Conservation (phyloP, 1,140 invertebrate genomes). For the Bombus soroeensis region DNA sequence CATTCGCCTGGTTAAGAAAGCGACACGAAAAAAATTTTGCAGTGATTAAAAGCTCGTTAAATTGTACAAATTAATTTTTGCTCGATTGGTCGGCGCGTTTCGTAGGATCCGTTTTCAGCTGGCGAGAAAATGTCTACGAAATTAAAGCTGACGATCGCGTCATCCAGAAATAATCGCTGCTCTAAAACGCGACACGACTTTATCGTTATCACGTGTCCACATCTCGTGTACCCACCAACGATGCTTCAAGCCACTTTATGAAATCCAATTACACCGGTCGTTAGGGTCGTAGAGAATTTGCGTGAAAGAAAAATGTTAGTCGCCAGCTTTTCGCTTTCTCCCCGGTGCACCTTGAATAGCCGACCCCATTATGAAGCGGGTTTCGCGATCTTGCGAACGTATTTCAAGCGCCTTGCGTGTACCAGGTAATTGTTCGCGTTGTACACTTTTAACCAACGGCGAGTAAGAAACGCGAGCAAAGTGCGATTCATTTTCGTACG, state of each 20-base stretch:
- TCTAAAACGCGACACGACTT: constrained; percentile 16
- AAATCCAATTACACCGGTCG: constrained; percentile 33
- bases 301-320: background rate
- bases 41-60: constrained; percentile 20
- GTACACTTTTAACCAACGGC: no score
- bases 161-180: constrained; percentile 15
- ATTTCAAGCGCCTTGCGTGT: background rate
- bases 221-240: constrained; percentile 3
- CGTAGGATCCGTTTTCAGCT: background rate
- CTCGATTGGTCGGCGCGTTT: background rate
- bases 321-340: constrained; percentile 22
- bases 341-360: background rate
- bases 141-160: background rate
- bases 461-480: no score
- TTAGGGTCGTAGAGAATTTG: constrained; percentile 41
- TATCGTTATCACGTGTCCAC: constrained; percentile 18
- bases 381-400: background rate
- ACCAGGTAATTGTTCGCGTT: background rate
- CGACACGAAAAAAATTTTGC: background rate
- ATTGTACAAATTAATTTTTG: constrained; percentile 17
- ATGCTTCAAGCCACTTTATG: background rate
- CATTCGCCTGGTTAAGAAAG: background rate
- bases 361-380: background rate
- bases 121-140: background rate
- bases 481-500: no score